These are phyloP conservation scores for Pinctada fucata DNA, from an alignment of 2,888 invertebrate species.

Conservation along the genomic window DNA sequence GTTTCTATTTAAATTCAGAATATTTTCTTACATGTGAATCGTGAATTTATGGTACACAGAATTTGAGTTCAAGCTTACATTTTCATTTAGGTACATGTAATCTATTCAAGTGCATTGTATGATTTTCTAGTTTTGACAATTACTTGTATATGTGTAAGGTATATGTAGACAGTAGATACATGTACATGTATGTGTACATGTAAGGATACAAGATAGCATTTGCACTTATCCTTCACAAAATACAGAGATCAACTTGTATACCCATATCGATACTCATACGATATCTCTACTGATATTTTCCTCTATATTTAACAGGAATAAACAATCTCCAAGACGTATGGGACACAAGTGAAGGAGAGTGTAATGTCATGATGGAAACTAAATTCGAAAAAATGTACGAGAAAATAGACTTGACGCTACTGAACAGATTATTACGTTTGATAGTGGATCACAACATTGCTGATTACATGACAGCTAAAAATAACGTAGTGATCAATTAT, in stretches of 20 bases:
- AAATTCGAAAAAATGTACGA: slow-evolving; percentile 99
- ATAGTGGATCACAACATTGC: slow-evolving; percentile 99
- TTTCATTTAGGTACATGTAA: too few relatives aligned
- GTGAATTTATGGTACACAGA: too few relatives aligned
- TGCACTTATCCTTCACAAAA: too few relatives aligned
- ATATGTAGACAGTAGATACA: too few relatives aligned
- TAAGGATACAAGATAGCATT: too few relatives aligned
- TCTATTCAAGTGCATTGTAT: not conserved
- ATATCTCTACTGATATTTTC: too few relatives aligned
- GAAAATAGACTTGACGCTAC: slow-evolving; percentile 98
- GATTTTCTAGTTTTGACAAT: not conserved
- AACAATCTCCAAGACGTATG: slow-evolving; percentile 95
- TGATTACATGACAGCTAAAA: slow-evolving; percentile 99
- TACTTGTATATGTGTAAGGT: not conserved
- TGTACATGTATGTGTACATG: too few relatives aligned
- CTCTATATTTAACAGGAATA: slow-evolving; percentile 82
- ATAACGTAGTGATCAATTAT: slow-evolving; percentile 99
- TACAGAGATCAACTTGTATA: too few relatives aligned
- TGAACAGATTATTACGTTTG: slow-evolving; percentile 95
- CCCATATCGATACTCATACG: too few relatives aligned
- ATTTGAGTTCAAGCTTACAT: too few relatives aligned
- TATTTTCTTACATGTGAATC: too few relatives aligned
- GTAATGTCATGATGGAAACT: slow-evolving; percentile 97
- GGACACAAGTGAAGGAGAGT: slow-evolving; percentile 99
- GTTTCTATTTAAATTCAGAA: too few relatives aligned